Evolutionary conservation across 2,113 vertebrate genomes (phyloP).

Genomic region (Perca fluviatilis): DNA sequence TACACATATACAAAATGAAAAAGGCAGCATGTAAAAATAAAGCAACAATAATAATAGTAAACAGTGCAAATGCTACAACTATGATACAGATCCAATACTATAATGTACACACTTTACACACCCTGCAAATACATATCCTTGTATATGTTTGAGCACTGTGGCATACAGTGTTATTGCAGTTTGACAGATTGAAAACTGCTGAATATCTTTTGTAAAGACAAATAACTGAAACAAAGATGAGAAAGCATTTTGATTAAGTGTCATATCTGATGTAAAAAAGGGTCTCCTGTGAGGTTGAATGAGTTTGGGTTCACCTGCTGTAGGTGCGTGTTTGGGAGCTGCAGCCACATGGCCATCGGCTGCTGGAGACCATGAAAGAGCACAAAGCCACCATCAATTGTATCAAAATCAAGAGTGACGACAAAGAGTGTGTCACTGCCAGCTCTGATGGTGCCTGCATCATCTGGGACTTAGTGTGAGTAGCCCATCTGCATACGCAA

Average conservation of each 20-base stretch:
- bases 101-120: neutral
- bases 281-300: neutral
- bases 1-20: no score
- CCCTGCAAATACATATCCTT: conserved; percentile 5
- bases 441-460: conserved; percentile 90
- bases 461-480: conserved; percentile 93
- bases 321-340: conserved; percentile 90
- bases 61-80: neutral
- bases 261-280: neutral
- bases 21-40: no score
- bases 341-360: conserved; percentile 66
- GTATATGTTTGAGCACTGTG: conserved; percentile 4
- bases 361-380: conserved; percentile 86
- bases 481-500: conserved; percentile 24
- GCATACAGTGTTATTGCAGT: neutral
- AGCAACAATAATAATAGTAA: no score
- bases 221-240: neutral
- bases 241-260: neutral
- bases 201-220: neutral
- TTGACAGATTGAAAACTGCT: neutral
- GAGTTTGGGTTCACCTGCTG: neutral
- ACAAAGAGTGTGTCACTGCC: conserved; percentile 88
- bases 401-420: conserved; percentile 87
- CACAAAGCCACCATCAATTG: conserved; percentile 87
- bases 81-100: neutral